These are phyloP conservation scores for Muscina levida DNA, from an alignment of 2,888 invertebrate genomes.

Conservation along the genomic window DNA sequence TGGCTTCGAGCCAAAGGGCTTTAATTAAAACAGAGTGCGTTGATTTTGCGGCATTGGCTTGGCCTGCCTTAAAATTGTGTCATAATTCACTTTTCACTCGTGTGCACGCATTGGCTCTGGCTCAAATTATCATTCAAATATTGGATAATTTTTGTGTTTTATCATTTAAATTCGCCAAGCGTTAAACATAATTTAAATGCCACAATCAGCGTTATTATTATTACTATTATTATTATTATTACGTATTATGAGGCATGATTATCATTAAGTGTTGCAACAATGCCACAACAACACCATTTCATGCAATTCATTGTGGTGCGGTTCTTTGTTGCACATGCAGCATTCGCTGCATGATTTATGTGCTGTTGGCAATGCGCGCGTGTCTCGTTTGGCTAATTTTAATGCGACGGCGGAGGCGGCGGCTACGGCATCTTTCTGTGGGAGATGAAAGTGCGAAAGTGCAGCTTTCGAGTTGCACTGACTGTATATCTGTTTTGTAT, in stretches of 20 bases:
- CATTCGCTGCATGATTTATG: slow-evolving; percentile 25
- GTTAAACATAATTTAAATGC: slow-evolving; percentile 31
- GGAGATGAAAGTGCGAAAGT: slow-evolving; percentile 18
- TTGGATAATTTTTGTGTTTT: neutral
- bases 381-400: slow-evolving; percentile 47
- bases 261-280: slow-evolving; percentile 28
- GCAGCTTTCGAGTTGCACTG: neutral
- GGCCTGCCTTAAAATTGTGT: slow-evolving; percentile 19
- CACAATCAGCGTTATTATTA: slow-evolving; percentile 10
- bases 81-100: slow-evolving; percentile 33
- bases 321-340: slow-evolving; percentile 11
- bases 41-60: neutral
- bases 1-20: neutral
- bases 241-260: no score
- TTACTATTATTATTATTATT: slow-evolving; percentile 15
- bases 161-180: neutral
- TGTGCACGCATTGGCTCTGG: neutral
- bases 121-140: no score
- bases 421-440: slow-evolving; percentile 1
- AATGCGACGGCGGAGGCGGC: no score
- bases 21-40: no score
- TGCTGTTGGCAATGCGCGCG: neutral
- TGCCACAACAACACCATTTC: neutral
- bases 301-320: slow-evolving; percentile 4
- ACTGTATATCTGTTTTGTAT: slow-evolving; percentile 2